Conservation (phyloP, 2,888 invertebrate species). For the Caenorhabditis sp. region DNA sequence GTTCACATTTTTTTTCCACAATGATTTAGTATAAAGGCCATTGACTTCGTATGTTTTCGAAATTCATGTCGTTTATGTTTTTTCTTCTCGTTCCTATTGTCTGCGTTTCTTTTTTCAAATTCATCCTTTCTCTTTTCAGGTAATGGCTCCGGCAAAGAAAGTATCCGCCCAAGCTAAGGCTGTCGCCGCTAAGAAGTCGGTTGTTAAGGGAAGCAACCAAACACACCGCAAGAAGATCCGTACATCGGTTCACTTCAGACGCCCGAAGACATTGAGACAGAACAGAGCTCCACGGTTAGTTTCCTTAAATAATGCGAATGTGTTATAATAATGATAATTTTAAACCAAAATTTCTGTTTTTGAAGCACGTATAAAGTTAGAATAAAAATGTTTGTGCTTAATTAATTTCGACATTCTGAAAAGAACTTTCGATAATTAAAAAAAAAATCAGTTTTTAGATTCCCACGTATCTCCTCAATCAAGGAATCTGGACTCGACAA, state of each 20-base stretch:
- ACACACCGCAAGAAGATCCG: conserved; percentile 78
- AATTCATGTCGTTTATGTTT: conserved; percentile 7
- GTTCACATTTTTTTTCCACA: too few relatives aligned
- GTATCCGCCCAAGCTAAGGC: conserved; percentile 57
- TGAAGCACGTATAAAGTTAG: too few relatives aligned
- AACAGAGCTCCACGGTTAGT: conserved; percentile 82
- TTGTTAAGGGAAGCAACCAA: conserved; percentile 61
- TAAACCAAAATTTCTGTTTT: too few relatives aligned
- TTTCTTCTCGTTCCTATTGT: not conserved
- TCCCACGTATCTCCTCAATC: conserved; percentile 87
- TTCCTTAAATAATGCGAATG: too few relatives aligned
- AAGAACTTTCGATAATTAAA: too few relatives aligned
- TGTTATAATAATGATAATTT: too few relatives aligned
- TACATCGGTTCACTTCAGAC: conserved; percentile 92
- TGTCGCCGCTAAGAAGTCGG: conserved; percentile 68
- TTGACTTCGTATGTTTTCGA: conserved; percentile 18
- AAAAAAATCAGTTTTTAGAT: conserved; percentile 72
- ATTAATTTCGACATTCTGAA: too few relatives aligned
- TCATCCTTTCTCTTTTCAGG: conserved; percentile 11
- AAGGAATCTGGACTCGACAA: conserved; percentile 83
- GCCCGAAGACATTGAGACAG: conserved; percentile 81
- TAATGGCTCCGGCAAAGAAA: conserved; percentile 57
- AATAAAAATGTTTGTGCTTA: too few relatives aligned
- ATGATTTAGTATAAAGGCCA: too few relatives aligned
- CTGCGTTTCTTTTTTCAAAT: not conserved